Evolutionary conservation across 2,113 vertebrate genomes (phyloP).

Genomic region (Falco punctatus): DNA sequence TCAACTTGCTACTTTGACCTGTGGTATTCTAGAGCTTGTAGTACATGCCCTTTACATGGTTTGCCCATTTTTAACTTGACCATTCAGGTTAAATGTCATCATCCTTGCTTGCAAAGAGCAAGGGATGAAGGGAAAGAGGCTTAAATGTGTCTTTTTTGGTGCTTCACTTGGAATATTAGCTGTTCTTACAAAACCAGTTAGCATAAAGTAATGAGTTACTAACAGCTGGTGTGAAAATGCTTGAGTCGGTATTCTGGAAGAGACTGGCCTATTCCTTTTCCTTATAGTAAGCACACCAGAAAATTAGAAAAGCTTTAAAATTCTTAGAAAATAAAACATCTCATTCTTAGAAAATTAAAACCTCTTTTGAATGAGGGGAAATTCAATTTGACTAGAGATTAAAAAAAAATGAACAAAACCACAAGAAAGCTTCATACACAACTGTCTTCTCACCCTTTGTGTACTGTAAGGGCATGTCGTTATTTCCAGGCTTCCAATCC

Average conservation of each 20-base stretch:
- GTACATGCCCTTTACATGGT: background rate
- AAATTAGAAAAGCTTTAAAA: background rate
- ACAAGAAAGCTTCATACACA: background rate
- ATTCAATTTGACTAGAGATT: background rate
- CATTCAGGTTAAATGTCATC: background rate
- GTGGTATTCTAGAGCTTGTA: background rate
- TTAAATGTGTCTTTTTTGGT: background rate
- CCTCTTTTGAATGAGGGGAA: background rate
- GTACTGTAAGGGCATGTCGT: background rate
- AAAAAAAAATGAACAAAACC: background rate
- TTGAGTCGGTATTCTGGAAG: background rate
- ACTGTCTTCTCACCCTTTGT: background rate
- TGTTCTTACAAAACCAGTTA: background rate
- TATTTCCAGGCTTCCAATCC: background rate
- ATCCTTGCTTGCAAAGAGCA: background rate
- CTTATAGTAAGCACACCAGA: background rate
- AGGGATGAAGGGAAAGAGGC: background rate
- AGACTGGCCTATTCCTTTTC: background rate
- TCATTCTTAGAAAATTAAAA: background rate
- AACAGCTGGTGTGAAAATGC: background rate
- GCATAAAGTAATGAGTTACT: background rate
- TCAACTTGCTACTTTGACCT: background rate
- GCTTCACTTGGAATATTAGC: background rate
- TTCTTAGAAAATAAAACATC: background rate
- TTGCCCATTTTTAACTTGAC: background rate